phyloP scores from a whole-genome alignment of 2,888 invertebrate genomes.

The Cosmia pyralina region DNA sequence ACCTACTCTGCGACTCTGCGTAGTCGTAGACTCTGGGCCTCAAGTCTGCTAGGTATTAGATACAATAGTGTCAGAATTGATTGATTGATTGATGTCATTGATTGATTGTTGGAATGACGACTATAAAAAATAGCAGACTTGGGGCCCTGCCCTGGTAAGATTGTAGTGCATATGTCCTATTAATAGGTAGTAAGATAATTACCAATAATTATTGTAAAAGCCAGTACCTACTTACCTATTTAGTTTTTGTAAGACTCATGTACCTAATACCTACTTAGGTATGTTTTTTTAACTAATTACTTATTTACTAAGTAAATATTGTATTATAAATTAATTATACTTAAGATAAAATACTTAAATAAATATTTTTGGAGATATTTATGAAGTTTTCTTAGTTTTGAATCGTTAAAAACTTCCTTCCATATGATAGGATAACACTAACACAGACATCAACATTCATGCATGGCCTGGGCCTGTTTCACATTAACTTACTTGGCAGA shows the following conservation, averaged over 20 bases:
- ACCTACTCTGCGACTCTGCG: not conserved
- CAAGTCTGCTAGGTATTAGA: no score
- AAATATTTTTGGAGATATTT: not conserved
- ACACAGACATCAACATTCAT: no score
- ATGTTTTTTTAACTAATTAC: not conserved
- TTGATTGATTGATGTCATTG: no score
- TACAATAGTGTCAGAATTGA: no score
- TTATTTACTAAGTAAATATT: not conserved
- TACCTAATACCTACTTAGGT: no score
- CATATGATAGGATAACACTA: no score
- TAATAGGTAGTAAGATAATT: not conserved
- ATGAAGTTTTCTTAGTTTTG: not conserved
- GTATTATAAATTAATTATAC: no score
- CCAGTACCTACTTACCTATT: not conserved
- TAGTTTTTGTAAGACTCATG: not conserved
- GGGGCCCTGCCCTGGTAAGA: no score
- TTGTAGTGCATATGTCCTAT: not conserved
- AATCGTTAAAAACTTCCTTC: not conserved
- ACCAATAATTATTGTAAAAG: not conserved
- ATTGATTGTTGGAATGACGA: no score
- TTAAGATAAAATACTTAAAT: not conserved
- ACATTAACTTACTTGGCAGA: no score
- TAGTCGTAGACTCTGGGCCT: not conserved
- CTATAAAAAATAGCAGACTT: no score
- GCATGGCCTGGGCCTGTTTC: no score